phyloP scores from a whole-genome alignment of 2,113 vertebrate species.

The Laticauda colubrina region DNA sequence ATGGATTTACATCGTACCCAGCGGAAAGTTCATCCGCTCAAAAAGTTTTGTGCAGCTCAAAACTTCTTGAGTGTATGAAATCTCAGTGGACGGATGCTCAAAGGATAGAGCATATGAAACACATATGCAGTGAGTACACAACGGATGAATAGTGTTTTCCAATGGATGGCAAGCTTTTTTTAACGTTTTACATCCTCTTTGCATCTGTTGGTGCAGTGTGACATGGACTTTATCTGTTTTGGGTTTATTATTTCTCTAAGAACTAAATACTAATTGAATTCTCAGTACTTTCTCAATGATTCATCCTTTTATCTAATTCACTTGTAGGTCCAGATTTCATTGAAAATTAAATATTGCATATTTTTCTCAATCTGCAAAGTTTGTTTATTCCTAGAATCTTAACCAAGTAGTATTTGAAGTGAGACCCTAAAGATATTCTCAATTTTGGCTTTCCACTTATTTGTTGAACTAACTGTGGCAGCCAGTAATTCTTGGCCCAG shows the following conservation, averaged over 20 bases:
- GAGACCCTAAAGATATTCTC: not conserved
- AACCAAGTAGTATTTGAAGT: not conserved
- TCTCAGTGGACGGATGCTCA: too few species aligned
- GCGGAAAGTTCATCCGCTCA: too few species aligned
- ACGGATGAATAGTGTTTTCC: too few species aligned
- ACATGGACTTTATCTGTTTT: not conserved
- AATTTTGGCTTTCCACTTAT: not conserved
- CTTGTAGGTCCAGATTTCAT: not conserved
- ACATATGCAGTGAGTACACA: too few species aligned
- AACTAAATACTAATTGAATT: not conserved
- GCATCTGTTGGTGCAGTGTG: too few species aligned
- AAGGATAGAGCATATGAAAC: too few species aligned
- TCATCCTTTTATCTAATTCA: not conserved
- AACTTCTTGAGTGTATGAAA: too few species aligned
- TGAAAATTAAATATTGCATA: not conserved
- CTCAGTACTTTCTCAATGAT: not conserved
- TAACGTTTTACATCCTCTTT: too few species aligned
- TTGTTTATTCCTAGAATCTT: not conserved
- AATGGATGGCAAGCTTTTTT: too few species aligned
- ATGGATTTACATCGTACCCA: too few species aligned
- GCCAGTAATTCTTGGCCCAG: not conserved
- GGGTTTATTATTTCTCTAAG: not conserved
- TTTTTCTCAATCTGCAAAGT: not conserved
- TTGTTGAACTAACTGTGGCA: not conserved
- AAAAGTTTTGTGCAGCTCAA: too few species aligned